A percentile compares a stretch with the other conserved stretches of the same genome.
phyloP scores from a whole-genome alignment of 2,113 vertebrate genomes.

The Esox niger region DNA sequence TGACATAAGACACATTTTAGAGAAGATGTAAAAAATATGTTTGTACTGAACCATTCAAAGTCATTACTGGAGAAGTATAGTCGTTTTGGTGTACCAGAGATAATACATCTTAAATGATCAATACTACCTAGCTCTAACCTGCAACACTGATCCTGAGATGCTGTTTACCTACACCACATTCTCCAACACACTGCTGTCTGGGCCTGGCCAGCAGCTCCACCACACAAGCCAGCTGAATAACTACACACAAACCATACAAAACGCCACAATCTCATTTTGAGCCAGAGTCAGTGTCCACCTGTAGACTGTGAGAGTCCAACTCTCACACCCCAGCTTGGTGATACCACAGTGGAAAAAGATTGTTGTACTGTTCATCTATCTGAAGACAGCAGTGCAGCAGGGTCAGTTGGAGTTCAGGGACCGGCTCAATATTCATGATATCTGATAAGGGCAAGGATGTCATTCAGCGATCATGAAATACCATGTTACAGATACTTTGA shows the following conservation, averaged over 20 bases:
- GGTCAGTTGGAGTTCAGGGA: not conserved
- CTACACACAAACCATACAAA: too few relatives aligned
- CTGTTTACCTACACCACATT: not conserved
- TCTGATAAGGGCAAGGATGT: not conserved
- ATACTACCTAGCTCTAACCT: too few relatives aligned
- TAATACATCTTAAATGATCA: too few relatives aligned
- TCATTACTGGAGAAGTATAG: too few relatives aligned
- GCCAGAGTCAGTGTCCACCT: not conserved
- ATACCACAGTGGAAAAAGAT: not conserved
- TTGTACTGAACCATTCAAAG: too few relatives aligned
- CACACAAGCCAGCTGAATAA: too few relatives aligned
- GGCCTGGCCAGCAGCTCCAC: too few relatives aligned
- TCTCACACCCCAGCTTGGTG: not conserved
- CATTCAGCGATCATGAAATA: conserved; percentile 4
- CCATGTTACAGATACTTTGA: conserved; percentile 5
- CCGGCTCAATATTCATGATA: not conserved
- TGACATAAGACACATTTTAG: too few relatives aligned
- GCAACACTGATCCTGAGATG: too few relatives aligned
- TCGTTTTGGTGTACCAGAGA: too few relatives aligned
- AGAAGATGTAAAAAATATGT: too few relatives aligned
- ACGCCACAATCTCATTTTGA: not conserved
- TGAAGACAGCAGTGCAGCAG: not conserved
- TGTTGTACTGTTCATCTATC: not conserved
- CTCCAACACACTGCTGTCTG: not conserved
- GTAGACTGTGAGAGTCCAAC: not conserved